Evolutionary conservation across 2,113 vertebrate genomes (phyloP).

Genomic region (Boleophthalmus pectinirostris): DNA sequence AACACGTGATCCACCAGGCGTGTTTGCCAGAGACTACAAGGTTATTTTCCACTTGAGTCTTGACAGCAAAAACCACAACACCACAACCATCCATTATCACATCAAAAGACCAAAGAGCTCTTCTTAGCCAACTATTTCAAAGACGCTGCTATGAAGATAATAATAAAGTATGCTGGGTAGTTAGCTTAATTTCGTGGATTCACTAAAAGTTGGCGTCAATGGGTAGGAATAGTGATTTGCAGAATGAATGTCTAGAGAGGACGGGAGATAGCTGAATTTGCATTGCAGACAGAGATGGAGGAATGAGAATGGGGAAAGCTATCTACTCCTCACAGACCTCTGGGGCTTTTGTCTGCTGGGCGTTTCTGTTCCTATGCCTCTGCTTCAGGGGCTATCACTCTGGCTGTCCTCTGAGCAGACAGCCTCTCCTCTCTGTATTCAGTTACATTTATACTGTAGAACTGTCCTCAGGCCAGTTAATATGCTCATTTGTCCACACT

Average conservation of each 20-base stretch:
- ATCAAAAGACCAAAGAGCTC: constrained; percentile 54
- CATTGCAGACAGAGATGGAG: constrained; percentile 53
- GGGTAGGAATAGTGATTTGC: constrained; percentile 2
- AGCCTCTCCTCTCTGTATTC: constrained; percentile 1
- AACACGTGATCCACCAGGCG: constrained; percentile 54
- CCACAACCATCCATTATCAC: constrained; percentile 66
- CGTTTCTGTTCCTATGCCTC: constrained; percentile 26
- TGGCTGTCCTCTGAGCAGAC: constrained; percentile 11
- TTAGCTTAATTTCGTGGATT: constrained; percentile 32
- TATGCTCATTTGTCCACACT: constrained; percentile 13
- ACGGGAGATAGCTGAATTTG: constrained; percentile 50
- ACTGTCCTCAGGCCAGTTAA: constrained; percentile 20
- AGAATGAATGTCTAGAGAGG: constrained; percentile 10
- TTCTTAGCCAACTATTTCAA: constrained; percentile 51
- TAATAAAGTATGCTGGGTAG: constrained; percentile 35
- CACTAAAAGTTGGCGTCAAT: constrained; percentile 16
- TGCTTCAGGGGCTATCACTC: constrained; percentile 35
- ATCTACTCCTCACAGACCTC: constrained; percentile 56
- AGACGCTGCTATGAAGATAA: constrained; percentile 47
- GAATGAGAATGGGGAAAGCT: constrained; percentile 43
- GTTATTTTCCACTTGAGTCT: constrained; percentile 72
- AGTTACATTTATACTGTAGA: constrained; percentile 15
- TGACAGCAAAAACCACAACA: constrained; percentile 58
- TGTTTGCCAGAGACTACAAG: constrained; percentile 57
- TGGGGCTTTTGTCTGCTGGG: constrained; percentile 40